A percentile compares a stretch with the other conserved stretches of the same genome.
Evolutionary conservation across 2,797 vertebrate species (phyloP).

Genomic region (Chaunax sp.): DNA sequence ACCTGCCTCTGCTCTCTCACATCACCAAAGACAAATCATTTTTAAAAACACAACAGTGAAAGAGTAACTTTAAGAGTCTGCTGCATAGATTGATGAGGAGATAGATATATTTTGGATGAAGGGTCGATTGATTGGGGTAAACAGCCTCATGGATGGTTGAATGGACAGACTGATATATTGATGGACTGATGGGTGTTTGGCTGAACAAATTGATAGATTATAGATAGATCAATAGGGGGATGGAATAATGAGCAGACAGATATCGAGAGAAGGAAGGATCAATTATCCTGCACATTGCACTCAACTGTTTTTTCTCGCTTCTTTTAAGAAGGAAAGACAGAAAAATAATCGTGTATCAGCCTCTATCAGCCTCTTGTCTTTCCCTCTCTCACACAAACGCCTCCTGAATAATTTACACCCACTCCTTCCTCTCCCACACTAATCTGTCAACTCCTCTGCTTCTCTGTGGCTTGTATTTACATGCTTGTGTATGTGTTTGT

Average conservation of each 20-base stretch:
- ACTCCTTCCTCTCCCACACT: constrained; percentile 40
- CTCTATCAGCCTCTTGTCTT: background rate
- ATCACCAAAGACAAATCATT: too few species aligned
- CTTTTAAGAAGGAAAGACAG: background rate
- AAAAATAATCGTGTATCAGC: background rate
- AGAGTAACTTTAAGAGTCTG: background rate
- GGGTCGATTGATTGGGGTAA: background rate
- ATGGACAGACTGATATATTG: too few species aligned
- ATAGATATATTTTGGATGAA: background rate
- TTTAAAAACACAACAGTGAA: background rate
- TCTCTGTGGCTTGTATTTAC: constrained; percentile 17
- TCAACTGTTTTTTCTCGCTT: too few species aligned
- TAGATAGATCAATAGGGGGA: background rate
- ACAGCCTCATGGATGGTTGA: background rate
- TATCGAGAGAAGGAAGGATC: background rate
- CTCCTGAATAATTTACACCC: constrained; percentile 57
- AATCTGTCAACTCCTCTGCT: constrained; percentile 51
- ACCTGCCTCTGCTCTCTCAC: background rate
- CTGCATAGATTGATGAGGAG: background rate
- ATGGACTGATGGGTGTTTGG: background rate
- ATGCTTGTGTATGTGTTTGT: background rate
- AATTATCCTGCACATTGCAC: background rate
- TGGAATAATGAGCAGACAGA: background rate
- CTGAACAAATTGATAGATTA: background rate
- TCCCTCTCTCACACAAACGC: constrained; percentile 4